These are phyloP conservation scores for Porites australiensis DNA, from an alignment of 64 coral and sea anemone species.

Conservation along the genomic window DNA sequence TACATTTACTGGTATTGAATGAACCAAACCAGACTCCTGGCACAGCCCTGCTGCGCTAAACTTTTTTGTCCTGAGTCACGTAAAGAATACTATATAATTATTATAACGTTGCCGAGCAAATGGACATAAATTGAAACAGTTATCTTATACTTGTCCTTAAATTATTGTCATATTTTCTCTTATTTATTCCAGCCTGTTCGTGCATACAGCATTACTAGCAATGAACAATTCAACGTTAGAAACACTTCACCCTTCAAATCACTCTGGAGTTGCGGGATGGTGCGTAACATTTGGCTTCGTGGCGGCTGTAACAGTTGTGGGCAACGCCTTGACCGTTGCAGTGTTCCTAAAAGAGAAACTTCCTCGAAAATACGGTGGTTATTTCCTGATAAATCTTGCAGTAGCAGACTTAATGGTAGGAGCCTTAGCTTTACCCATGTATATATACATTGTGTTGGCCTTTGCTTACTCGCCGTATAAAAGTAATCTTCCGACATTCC, in stretches of 20 bases:
- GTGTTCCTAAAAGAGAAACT: conserved; percentile 65
- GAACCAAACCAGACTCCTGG: too few species aligned
- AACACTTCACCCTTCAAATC: neutral
- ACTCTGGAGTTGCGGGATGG: conserved; percentile 37
- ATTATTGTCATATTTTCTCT: too few species aligned
- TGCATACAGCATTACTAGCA: too few species aligned
- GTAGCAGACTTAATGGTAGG: conserved; percentile 78
- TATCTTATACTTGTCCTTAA: neutral
- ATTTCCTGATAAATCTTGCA: conserved; percentile 81
- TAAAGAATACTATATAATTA: too few species aligned
- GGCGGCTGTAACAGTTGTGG: conserved; percentile 38
- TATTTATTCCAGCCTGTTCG: neutral
- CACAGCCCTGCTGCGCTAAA: too few species aligned
- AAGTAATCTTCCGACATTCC: conserved; percentile 3
- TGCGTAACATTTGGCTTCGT: conserved; percentile 62
- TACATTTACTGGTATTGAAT: too few species aligned
- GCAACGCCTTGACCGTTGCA: conserved; percentile 68
- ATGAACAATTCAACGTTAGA: conserved; percentile 30
- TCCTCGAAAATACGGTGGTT: conserved; percentile 42
- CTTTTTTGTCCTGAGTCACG: too few species aligned
- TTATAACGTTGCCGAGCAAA: too few species aligned
- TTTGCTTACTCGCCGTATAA: conserved; percentile 10
- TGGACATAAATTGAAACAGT: neutral
- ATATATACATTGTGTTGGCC: conserved; percentile 64
- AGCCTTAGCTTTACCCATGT: conserved; percentile 68